Base-by-base conservation (phyloP, 2,888 invertebrate species). In the Imbricaverruca yamaguchii region DNA sequence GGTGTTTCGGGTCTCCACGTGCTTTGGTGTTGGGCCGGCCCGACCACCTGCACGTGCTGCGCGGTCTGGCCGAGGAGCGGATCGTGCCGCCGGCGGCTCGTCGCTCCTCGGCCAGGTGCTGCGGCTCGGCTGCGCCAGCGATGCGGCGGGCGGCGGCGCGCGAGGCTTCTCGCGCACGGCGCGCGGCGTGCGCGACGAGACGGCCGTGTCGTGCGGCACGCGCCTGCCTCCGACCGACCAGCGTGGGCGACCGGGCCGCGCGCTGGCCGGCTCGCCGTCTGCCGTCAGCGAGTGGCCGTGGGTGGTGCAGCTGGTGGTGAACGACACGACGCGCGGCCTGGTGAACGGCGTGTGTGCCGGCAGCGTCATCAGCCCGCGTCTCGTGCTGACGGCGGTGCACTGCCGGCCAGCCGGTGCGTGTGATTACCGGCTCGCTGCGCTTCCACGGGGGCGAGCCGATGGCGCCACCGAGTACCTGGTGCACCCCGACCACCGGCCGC, bases 341-440 rank as follows among this genome's bases (percentile, higher is more conserved):
- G 23, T 9, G 12, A 10, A 4, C 23, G 11, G 11, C 23, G 4
- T 67, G 3, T 67, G 67, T 25, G n/a, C 23, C 23, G 67, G 67
- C 67, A 67, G 23, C 23, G 23, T 67, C 23, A 67, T 67, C 67
- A 67, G 11, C 23, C 23, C 67, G 67, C 23, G 25, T 7, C 0
- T 12, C 23, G 67, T 67, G 67, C 23, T 67, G 67, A 67, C 67
- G 67, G 21, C 67, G 67, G 67, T 23, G 23, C 67, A 67, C 67
- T 67, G 67, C 23, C 67, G 67, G 67, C 67, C 23, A 12, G 3
- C 25, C 25, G 67, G 67, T 67, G 67, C 9, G 11, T 0, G 67
- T 67, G 67, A 25, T 67, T 2, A 0, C 67, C 67, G 67, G 67
- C 23, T 21, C 67, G 67, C 67, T 67, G 67, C 67, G 67, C 3